Evolutionary conservation across 2,888 invertebrate genomes (phyloP), one percentile per base, ranked within the genome.

Genomic region (Dicyrtomina minuta): DNA sequence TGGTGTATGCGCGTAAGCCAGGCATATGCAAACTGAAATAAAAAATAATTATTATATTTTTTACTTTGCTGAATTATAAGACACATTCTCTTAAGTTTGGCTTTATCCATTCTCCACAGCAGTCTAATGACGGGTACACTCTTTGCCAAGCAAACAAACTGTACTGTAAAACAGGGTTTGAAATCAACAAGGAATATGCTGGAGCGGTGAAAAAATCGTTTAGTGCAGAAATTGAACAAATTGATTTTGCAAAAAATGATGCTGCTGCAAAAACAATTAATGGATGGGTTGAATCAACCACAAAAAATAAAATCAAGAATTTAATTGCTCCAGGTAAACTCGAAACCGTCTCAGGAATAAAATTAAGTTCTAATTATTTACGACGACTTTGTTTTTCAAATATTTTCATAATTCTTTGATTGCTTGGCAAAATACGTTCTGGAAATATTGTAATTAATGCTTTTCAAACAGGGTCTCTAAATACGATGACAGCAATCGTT

Each of bases 221-320:
- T 59, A 68, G 55, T 2, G 76, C 75, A 1, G 75, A 79, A 17
- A 72, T 78, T 0, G 73, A 75, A 12, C 77, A 74, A 43, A 65
- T 80, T 12, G 76, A 81, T n/a, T n/a, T n/a, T n/a, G n/a, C n/a
- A n/a, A n/a, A n/a, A n/a, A n/a, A n/a, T n/a, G n/a, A n/a, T n/a
- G n/a, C n/a, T n/a, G n/a, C n/a, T n/a, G n/a, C n/a, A n/a, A n/a
- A n/a, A n/a, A n/a, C n/a, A n/a, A n/a, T 66, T 81, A 27, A 69
- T 80, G 13, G 79, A 1, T 85, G 84, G 82, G 84, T 85, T 5
- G 80, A 80, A 39, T 77, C 80, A 8, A 79, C 82, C 44, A 86
- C 86, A 0, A 79, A 81, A 10, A 79, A 80, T 24, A 83, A 82
- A 74, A 85, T 86, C 44, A 81, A 81, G 58, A 80, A 85, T 68